Conservation (phyloP, 2,888 invertebrate genomes). For the Physocephala rufipes region DNA sequence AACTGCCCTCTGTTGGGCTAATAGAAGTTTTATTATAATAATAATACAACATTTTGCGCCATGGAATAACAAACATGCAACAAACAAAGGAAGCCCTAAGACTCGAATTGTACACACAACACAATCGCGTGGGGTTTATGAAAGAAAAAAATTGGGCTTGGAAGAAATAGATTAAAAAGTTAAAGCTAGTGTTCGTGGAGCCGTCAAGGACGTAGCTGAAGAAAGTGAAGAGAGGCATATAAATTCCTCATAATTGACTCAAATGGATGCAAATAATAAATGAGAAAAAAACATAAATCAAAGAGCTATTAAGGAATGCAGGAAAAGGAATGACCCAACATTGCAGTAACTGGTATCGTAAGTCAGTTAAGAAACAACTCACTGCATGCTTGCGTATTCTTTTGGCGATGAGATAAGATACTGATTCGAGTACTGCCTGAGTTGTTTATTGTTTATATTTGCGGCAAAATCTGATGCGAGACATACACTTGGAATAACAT, state of each 20-base stretch:
- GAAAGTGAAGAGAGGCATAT: too few relatives aligned
- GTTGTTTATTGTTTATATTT: too few relatives aligned
- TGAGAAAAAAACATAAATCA: slow-evolving; percentile 53
- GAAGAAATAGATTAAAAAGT: slow-evolving; percentile 14
- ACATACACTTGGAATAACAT: too few relatives aligned
- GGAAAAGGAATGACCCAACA: too few relatives aligned
- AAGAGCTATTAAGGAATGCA: too few relatives aligned
- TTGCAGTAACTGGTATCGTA: too few relatives aligned
- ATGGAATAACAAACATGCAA: slow-evolving; percentile 17
- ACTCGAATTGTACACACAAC: slow-evolving; percentile 23
- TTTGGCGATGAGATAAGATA: too few relatives aligned
- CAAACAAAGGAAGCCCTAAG: slow-evolving; percentile 19
- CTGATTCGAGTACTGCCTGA: too few relatives aligned
- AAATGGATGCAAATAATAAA: slow-evolving; percentile 62
- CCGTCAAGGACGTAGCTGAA: slow-evolving; percentile 24
- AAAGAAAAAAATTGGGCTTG: slow-evolving; percentile 2
- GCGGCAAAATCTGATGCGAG: too few relatives aligned
- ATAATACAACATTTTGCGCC: slow-evolving; percentile 28
- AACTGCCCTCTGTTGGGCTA: not conserved
- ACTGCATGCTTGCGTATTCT: too few relatives aligned
- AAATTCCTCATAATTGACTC: too few relatives aligned
- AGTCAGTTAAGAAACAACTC: not conserved
- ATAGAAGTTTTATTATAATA: not conserved
- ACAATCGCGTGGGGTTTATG: slow-evolving; percentile 6
- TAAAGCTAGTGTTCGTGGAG: not conserved